Conservation (phyloP, 2,113 vertebrate genomes). For the Entelurus aequoreus region DNA sequence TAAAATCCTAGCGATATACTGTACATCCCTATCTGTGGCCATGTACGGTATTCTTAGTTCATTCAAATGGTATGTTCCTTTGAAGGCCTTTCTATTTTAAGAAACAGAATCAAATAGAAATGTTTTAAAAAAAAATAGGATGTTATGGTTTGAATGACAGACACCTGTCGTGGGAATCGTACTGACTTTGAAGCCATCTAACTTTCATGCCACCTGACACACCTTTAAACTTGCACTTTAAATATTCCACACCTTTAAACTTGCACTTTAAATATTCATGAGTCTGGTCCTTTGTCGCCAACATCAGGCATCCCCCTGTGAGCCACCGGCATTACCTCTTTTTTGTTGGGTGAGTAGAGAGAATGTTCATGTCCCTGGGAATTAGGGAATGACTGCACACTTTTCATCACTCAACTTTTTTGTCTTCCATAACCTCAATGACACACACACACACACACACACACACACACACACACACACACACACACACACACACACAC, state of each 20-base stretch:
- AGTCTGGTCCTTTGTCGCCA: constrained; percentile 35
- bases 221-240: constrained; percentile 46
- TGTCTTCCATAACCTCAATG: constrained; percentile 3
- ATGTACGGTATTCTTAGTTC: too few relatives aligned
- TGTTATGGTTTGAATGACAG: neutral
- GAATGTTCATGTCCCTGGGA: constrained; percentile 31
- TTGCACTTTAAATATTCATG: constrained; percentile 56
- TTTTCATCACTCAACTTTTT: constrained; percentile 28
- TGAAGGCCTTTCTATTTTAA: neutral
- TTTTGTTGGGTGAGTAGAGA: constrained; percentile 17
- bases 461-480: neutral
- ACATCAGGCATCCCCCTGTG: constrained; percentile 29
- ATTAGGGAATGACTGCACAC: constrained; percentile 28
- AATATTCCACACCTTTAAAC: constrained; percentile 48
- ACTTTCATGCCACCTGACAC: constrained; percentile 45
- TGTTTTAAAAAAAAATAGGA: too few relatives aligned
- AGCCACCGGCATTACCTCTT: constrained; percentile 3
- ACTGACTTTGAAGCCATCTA: constrained; percentile 25
- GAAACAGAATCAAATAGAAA: neutral
- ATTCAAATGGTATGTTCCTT: too few relatives aligned
- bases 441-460: constrained; percentile 4
- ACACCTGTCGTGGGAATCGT: constrained; percentile 11
- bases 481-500: neutral
- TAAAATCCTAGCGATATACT: too few relatives aligned
- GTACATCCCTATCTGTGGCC: too few relatives aligned